Evolutionary conservation across 2,888 invertebrate genomes (phyloP).

Genomic region (Phyto melanocephala): DNA sequence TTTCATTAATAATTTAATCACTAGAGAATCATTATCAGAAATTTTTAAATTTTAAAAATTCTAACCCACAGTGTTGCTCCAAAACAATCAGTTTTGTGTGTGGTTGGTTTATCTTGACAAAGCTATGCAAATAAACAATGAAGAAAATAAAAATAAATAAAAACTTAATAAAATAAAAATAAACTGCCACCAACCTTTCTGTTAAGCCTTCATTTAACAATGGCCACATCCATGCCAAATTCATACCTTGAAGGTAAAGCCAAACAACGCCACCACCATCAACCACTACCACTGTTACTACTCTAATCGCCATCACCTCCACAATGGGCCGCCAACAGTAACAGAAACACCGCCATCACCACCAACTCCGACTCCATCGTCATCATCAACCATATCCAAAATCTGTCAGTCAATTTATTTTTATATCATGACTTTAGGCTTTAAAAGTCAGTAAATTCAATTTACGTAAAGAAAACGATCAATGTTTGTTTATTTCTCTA

Average conservation of each 20-base stretch:
- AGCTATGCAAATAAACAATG: slow-evolving; percentile 12
- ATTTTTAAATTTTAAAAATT: too few species aligned
- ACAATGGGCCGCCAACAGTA: slow-evolving; percentile 29
- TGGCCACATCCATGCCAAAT: slow-evolving; percentile 60
- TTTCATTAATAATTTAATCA: too few species aligned
- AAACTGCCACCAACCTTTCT: slow-evolving; percentile 53
- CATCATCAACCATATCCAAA: slow-evolving; percentile 63
- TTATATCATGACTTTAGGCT: slow-evolving; percentile 65
- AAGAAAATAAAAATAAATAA: neutral
- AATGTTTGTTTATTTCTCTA: slow-evolving; percentile 58
- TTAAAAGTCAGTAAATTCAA: slow-evolving; percentile 62
- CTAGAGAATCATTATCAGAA: too few species aligned
- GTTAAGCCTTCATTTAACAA: slow-evolving; percentile 37
- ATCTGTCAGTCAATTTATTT: slow-evolving; percentile 67
- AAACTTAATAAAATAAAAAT: slow-evolving; percentile 5
- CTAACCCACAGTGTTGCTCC: slow-evolving; percentile 5
- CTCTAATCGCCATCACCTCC: slow-evolving; percentile 47
- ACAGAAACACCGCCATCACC: slow-evolving; percentile 23
- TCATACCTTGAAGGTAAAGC: slow-evolving; percentile 60
- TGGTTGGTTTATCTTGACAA: slow-evolving; percentile 39
- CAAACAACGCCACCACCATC: slow-evolving; percentile 47
- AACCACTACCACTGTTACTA: slow-evolving; percentile 47
- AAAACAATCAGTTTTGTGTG: slow-evolving; percentile 34
- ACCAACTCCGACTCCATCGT: neutral
- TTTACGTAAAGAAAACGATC: slow-evolving; percentile 62